Evolutionary conservation across 2,888 invertebrate species (phyloP), one percentile per base, ranked within the genome.

Genomic region (Caenorhabditis sp.): DNA sequence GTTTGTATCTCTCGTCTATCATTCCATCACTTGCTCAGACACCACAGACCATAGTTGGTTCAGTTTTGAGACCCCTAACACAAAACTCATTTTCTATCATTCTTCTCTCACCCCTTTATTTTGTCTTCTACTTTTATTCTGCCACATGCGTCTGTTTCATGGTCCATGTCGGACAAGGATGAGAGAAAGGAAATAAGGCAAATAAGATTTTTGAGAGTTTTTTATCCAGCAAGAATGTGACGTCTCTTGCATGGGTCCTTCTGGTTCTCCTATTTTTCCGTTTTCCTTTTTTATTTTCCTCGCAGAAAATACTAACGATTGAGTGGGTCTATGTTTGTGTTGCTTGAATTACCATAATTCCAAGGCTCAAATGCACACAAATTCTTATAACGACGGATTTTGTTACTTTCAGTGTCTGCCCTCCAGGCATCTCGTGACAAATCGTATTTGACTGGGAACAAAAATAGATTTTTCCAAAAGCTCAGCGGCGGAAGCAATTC

Each of bases 171-270:
- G 58, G 64, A 72, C 56, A 56, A 53, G 70, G 20, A 11, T 40
- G 18, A 69, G 22, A 32, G 20, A 55, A 37, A 62, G 24, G 35
- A 28, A 47, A 44, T 15, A 72, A 72, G 56, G 72, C 72, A 72
- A 72, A 72, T 72, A 72, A 72, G 72, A 72, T 72, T 72, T 72
- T 72, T 64, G 62, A 72, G 72, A 72, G 72, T 72, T 72, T 64
- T 72, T 72, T 67, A 67, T 74, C 74, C 65, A 32, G 11, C 13
- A 74, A 53, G 55, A 64, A 58, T 65, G 58, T 74, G 74, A 74
- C 64, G 65, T 56, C 64, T 64, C 50, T 8, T 37, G 20, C 35
- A 37, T 35, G 40, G 35, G 24, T 37, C 53, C 13, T 53, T 44
- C 61, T 32, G 28, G 24, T 53, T 22, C 15, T 32, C 37, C 24